Evolutionary conservation across 2,113 vertebrate species (phyloP), one percentile per base, ranked within the genome.

Genomic region (Sinocyclocheilus maitianheensis): DNA sequence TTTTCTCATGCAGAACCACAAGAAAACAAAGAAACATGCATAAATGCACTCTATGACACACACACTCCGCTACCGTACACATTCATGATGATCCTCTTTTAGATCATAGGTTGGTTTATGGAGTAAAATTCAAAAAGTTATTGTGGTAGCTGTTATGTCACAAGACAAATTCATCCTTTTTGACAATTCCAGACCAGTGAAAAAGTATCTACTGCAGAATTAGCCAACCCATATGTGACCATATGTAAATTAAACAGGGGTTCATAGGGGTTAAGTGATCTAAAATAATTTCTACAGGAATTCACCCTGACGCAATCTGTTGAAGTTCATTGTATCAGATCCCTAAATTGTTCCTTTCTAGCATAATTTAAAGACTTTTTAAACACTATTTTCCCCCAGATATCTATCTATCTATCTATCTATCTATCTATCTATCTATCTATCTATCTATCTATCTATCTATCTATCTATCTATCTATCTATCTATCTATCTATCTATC

Each of bases 1-100:
- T 86, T 71, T 46, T 78, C 60, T 78, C 84, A 85, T 74, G 83
- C 74, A 69, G 60, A 87, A 85, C 65, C 8, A 16, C 51, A 88
- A 43, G 9, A 71, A 87, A 87, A 85, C 80, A 86, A 83, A 80
- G 80, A 48, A 69, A 81, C 40, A 76, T 22, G 83, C 65, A 48
- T 51, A 62, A 16, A 72, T 62, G 69, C 48, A 58, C 7, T 16
- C 43, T 53, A 83, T 75, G 77, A 88, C 77, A 84, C 80, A 87
- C 85, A 82, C 79, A 4, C 74, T 30, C 71, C 2, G 11, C 48
- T 18, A 55, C 48, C 60, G 58, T 71, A 80, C 40, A 79, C 24
- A 77, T 14, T 74, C 77, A 26, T 18, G 5, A 48, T 12, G 1
- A 20, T 79, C 62, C 53, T 20, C 18, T 46, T 82, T 82, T 58